These are phyloP conservation scores for Dynastes hyllus DNA, from an alignment of 2,888 invertebrate species.

Conservation along the genomic window DNA sequence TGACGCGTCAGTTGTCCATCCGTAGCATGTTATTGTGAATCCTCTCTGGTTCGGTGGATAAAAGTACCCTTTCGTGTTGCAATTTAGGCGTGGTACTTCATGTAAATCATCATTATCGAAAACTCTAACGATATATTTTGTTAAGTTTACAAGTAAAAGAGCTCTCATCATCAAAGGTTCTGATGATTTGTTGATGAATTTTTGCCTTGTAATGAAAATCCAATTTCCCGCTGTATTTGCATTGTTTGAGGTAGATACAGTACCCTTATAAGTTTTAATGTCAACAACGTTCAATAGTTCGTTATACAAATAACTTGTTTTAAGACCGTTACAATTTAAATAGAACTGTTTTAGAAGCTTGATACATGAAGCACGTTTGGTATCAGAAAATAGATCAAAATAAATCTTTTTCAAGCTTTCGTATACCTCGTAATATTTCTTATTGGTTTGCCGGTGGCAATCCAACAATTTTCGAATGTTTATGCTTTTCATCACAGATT, in stretches of 20 bases:
- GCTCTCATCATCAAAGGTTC: slow-evolving; percentile 59
- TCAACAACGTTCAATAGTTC: slow-evolving; percentile 61
- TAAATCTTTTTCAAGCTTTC: slow-evolving; percentile 62
- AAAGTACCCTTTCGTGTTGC: slow-evolving; percentile 58
- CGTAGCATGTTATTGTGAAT: slow-evolving; percentile 67
- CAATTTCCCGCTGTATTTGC: slow-evolving; percentile 53
- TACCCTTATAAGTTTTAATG: slow-evolving; percentile 58
- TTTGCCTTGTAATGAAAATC: slow-evolving; percentile 62
- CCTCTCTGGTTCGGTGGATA: slow-evolving; percentile 63
- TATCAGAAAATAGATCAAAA: slow-evolving; percentile 59
- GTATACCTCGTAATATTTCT: slow-evolving; percentile 58
- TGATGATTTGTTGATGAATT: slow-evolving; percentile 60
- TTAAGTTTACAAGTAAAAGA: slow-evolving; percentile 61
- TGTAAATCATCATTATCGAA: slow-evolving; percentile 65
- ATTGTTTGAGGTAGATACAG: slow-evolving; percentile 40
- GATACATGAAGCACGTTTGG: slow-evolving; percentile 56
- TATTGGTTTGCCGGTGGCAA: slow-evolving; percentile 59
- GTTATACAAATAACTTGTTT: slow-evolving; percentile 57
- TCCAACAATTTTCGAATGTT: slow-evolving; percentile 60
- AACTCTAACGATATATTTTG: slow-evolving; percentile 62
- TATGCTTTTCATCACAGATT: slow-evolving; percentile 63
- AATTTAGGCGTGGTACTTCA: slow-evolving; percentile 61
- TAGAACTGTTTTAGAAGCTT: slow-evolving; percentile 61
- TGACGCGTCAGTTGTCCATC: slow-evolving; percentile 59
- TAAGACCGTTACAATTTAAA: slow-evolving; percentile 52